A percentile compares a stretch with the other conserved stretches of the same genome.
phyloP scores from a whole-genome alignment of 30 jellyfish, hydroid and myxozoan genomes.

The Aurelia aurita region DNA sequence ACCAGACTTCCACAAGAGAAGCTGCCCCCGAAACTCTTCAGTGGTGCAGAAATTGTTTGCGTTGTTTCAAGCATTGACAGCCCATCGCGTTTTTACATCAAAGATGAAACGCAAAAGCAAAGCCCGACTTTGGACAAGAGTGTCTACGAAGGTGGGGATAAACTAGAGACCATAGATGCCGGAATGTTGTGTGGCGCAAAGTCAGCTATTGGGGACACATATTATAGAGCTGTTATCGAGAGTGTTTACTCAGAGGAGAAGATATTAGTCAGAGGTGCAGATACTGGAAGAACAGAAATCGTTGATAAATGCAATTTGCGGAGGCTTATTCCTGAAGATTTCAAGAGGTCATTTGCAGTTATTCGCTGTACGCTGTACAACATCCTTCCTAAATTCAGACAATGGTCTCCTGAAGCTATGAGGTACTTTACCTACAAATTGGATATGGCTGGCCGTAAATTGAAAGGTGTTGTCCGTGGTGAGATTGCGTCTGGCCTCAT shows the following conservation, averaged over 20 bases:
- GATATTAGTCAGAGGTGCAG: slow-evolving; percentile 43
- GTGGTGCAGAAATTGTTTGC: slow-evolving; percentile 49
- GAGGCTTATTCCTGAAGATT: slow-evolving; percentile 39
- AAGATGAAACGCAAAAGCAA: neutral
- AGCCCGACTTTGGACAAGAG: neutral
- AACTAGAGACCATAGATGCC: neutral
- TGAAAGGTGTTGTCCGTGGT: slow-evolving; percentile 59
- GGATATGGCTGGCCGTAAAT: slow-evolving; percentile 24
- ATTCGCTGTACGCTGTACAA: slow-evolving; percentile 39
- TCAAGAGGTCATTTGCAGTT: slow-evolving; percentile 43
- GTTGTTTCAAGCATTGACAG: neutral
- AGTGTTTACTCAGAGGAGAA: slow-evolving; percentile 39
- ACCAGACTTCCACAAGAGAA: slow-evolving; percentile 40
- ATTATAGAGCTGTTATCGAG: slow-evolving; percentile 45
- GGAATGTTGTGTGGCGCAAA: slow-evolving; percentile 49
- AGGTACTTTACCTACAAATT: slow-evolving; percentile 32
- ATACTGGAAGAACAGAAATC: slow-evolving; percentile 31
- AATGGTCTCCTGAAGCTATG: slow-evolving; percentile 48
- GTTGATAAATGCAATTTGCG: slow-evolving; percentile 21
- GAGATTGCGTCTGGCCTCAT: slow-evolving; percentile 31
- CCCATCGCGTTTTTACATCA: slow-evolving; percentile 23
- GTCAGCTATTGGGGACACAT: neutral
- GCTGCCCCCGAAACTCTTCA: slow-evolving; percentile 6
- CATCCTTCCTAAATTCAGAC: slow-evolving; percentile 11
- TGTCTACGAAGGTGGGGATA: slow-evolving; percentile 25